Evolutionary conservation across 2,797 vertebrate genomes (phyloP).

Genomic region (Distichodus sexfasciatus): DNA sequence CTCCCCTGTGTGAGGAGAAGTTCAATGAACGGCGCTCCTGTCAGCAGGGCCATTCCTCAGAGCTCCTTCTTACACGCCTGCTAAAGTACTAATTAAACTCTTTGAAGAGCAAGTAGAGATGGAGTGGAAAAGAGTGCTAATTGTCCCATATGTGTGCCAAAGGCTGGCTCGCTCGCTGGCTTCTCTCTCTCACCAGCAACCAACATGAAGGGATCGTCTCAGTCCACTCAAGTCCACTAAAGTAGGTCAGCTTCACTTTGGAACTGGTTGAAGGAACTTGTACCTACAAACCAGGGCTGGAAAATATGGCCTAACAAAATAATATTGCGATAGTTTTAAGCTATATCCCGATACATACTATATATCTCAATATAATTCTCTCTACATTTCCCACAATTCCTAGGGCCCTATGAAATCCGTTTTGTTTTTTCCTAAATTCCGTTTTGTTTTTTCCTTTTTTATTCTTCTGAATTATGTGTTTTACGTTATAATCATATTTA

Average conservation of each 20-base stretch:
- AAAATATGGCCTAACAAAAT: too few relatives aligned
- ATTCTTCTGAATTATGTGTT: too few relatives aligned
- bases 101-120: conserved; percentile 33
- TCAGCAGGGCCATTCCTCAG: conserved; percentile 21
- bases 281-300: neutral
- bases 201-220: conserved; percentile 18
- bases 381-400: too few relatives aligned
- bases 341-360: too few relatives aligned
- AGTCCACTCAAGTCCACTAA: conserved; percentile 31
- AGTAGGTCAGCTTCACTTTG: conserved; percentile 37
- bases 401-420: too few relatives aligned
- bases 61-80: conserved; percentile 32
- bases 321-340: too few relatives aligned
- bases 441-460: too few relatives aligned
- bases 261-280: conserved; percentile 12
- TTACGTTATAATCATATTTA: too few relatives aligned
- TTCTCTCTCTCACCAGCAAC: neutral
- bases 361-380: too few relatives aligned
- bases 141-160: conserved; percentile 25
- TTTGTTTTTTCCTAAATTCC: too few relatives aligned
- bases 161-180: neutral
- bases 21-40: conserved; percentile 37
- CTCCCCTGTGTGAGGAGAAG: conserved; percentile 2
- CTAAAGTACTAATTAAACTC: conserved; percentile 44
- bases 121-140: conserved; percentile 24